phyloP scores from a whole-genome alignment of 2,113 vertebrate species.

The Notarius lentiginosus region DNA sequence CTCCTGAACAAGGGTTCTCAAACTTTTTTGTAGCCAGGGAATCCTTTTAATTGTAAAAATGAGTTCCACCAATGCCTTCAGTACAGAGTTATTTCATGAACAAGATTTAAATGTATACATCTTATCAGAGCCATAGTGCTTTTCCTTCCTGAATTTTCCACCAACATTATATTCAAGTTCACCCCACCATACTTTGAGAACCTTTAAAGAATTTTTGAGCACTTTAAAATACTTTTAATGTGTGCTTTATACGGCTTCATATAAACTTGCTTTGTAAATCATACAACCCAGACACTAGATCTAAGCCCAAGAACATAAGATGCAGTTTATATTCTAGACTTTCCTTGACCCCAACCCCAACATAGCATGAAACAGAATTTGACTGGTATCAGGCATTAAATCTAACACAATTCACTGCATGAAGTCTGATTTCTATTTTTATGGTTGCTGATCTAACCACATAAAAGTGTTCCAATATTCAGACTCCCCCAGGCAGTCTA shows the following conservation, averaged over 20 bases:
- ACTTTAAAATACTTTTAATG: background rate
- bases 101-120: background rate
- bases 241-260: background rate
- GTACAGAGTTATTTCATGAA: background rate
- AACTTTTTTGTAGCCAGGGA: background rate
- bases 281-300: background rate
- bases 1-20: conserved; percentile 24
- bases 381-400: conserved; percentile 20
- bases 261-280: background rate
- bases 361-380: conserved; percentile 3
- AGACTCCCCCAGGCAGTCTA: conserved; percentile 19
- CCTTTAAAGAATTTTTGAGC: background rate
- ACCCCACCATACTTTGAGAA: background rate
- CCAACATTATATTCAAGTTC: background rate
- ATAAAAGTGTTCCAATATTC: conserved; percentile 9
- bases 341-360: background rate
- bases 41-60: background rate
- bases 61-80: background rate
- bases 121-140: background rate
- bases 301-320: background rate
- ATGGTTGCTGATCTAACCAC: conserved; percentile 34
- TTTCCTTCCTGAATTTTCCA: background rate
- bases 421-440: conserved; percentile 27
- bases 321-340: conserved; percentile 3
- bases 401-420: conserved; percentile 10